Percentiles rank a stretch among this genome's conserved stretches.
phyloP scores from a whole-genome alignment of 2,888 invertebrate species.

The Caenorhabditis sp. region DNA sequence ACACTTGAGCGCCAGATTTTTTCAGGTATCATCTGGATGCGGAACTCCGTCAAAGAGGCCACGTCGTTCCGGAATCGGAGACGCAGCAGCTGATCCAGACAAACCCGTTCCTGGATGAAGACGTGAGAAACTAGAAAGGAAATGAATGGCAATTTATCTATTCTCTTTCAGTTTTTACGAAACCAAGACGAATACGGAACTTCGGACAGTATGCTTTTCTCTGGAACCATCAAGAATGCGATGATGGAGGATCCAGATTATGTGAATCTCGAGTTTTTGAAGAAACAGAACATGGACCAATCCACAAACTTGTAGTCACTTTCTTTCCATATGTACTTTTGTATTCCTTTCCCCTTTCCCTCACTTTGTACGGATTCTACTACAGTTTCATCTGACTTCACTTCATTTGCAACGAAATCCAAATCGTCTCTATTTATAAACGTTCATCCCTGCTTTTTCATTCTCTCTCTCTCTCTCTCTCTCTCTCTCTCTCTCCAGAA shows the following conservation, averaged over 20 bases:
- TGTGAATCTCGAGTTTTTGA: constrained; percentile 62
- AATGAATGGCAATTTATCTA: too few species aligned
- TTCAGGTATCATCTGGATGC: constrained; percentile 61
- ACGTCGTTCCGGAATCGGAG: constrained; percentile 30
- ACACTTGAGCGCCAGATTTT: constrained; percentile 11
- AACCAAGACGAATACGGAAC: constrained; percentile 55
- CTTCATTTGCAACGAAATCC: constrained; percentile 4
- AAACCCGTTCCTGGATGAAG: constrained; percentile 52
- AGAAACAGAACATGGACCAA: constrained; percentile 55
- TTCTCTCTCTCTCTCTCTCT: constrained; percentile 6
- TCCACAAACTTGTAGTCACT: constrained; percentile 50
- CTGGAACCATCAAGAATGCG: constrained; percentile 45
- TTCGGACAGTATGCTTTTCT: constrained; percentile 59
- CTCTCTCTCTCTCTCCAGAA: constrained; percentile 17
- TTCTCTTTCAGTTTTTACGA: constrained; percentile 45
- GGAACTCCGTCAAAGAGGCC: constrained; percentile 61
- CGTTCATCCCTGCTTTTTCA: too few species aligned
- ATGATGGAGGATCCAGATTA: constrained; percentile 59
- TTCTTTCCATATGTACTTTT: not conserved
- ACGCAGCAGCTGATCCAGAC: constrained; percentile 19
- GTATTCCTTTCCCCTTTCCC: constrained; percentile 7
- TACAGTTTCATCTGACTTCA: constrained; percentile 46
- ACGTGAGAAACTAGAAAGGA: constrained; percentile 8
- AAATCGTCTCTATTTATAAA: constrained; percentile 34
- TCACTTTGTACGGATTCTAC: constrained; percentile 47